Evolutionary conservation across 2,113 vertebrate species (phyloP), one percentile per base, ranked within the genome.

Genomic region (Hemiscyllium ocellatum): DNA sequence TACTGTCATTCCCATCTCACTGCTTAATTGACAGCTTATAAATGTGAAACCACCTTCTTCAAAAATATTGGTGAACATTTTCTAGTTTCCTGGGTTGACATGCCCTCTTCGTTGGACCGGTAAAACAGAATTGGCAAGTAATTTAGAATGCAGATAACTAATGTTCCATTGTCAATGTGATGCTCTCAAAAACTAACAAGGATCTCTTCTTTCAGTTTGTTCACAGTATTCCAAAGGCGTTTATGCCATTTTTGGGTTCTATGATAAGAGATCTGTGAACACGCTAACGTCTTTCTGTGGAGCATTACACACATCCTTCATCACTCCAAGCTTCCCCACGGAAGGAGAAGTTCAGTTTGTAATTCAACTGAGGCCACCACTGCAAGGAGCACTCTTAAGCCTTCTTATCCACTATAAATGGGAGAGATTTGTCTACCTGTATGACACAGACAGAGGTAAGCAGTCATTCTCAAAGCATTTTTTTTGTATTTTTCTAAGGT

Each of bases 191-290:
- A 93, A 20, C 61, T 93, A 66, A 93, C 89, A 22, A 66, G 5
- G 33, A 10, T 96, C 96, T 97, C 97, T 96, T 96, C 65, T 98
- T 97, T 68, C 97, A 99, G 99, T 99, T 97, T 99, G 99, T 97
- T 99, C 99, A 96, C 99, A 99, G 98, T 99, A 99, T 97, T 99
- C 99, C 69, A 97, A 99, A 97, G 99, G 99, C 97, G 99, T 99
- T 95, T 99, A 99, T 96, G 99, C 99, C 96, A 99, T 99, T 97
- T 99, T 99, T 96, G 99, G 99, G 97, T 99, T 99, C 98, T 99
- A 99, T 93, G 99, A 99, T 97, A 98, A 98, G 97, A 99, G 98
- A 98, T 99, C 99, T 90, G 99, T 99, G 99, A 99, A 99, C 97
- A 99, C 99, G 20, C 97, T 99, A 97, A 99, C 99, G 0, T 99